These are phyloP conservation scores for Protomyctophum bolini DNA, from an alignment of 2,113 vertebrate genomes.

Conservation along the genomic window DNA sequence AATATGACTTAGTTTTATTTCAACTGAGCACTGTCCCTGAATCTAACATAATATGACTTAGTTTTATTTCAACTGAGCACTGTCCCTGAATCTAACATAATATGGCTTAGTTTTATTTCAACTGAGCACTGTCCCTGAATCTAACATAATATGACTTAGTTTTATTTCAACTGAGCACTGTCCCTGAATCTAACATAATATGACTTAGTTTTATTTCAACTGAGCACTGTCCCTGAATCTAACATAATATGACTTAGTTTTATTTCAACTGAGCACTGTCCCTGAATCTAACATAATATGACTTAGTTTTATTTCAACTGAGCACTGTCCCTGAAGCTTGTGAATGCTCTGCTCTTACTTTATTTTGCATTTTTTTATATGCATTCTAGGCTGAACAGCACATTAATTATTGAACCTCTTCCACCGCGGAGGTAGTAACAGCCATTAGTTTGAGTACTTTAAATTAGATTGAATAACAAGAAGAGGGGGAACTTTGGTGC, in stretches of 20 bases:
- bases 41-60: no score
- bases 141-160: no score
- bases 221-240: constrained; percentile 1
- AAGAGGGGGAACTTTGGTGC: not conserved
- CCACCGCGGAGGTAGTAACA: not conserved
- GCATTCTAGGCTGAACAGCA: constrained; percentile 6
- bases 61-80: not conserved
- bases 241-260: no score
- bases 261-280: not conserved
- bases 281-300: not conserved
- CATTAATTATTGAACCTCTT: not conserved
- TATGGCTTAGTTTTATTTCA: not conserved
- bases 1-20: not conserved
- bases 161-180: not conserved
- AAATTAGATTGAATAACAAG: not conserved
- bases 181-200: no score
- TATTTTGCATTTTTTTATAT: not conserved
- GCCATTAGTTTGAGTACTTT: not conserved
- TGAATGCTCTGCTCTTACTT: not conserved
- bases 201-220: not conserved
- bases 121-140: not conserved
- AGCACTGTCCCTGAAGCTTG: not conserved
- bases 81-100: constrained; percentile 2
- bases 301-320: not conserved
- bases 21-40: not conserved